Evolutionary conservation across 2,888 invertebrate species (phyloP).

Genomic region (Leptinotarsa rubiginosa): DNA sequence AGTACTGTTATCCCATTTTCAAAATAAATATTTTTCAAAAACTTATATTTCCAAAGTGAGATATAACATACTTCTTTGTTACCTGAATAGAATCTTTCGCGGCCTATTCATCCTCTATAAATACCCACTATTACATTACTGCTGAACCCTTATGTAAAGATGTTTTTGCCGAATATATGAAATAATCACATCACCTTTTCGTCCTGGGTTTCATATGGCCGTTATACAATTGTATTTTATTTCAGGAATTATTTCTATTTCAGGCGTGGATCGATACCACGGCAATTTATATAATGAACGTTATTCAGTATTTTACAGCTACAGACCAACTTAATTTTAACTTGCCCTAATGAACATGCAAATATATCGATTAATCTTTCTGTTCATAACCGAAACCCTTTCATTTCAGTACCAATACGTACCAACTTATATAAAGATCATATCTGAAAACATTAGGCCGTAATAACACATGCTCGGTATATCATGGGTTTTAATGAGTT

Average conservation of each 20-base stretch:
- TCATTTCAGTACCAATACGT: slow-evolving; percentile 63
- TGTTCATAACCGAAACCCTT: slow-evolving; percentile 60
- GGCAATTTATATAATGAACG: slow-evolving; percentile 40
- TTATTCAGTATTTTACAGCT: slow-evolving; percentile 37
- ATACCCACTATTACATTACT: background rate
- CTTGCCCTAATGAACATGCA: slow-evolving; percentile 61
- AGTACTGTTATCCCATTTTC: no score
- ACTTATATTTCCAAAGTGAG: no score
- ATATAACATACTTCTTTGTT: background rate
- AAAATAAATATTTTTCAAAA: no score
- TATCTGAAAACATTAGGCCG: slow-evolving; percentile 60
- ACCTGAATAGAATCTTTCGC: background rate
- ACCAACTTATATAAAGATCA: slow-evolving; percentile 62
- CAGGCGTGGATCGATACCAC: background rate
- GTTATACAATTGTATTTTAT: slow-evolving; percentile 14
- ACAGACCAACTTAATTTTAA: slow-evolving; percentile 42
- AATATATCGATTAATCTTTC: slow-evolving; percentile 61
- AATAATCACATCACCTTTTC: background rate
- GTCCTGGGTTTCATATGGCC: background rate
- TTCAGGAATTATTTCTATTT: slow-evolving; percentile 15
- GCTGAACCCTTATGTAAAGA: background rate
- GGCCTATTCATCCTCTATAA: background rate
- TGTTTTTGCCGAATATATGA: background rate
- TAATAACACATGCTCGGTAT: slow-evolving; percentile 58
- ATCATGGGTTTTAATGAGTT: slow-evolving; percentile 55